These are phyloP conservation scores for Atherinosoma microstoma DNA, from an alignment of 2,797 vertebrate genomes.

Conservation along the genomic window DNA sequence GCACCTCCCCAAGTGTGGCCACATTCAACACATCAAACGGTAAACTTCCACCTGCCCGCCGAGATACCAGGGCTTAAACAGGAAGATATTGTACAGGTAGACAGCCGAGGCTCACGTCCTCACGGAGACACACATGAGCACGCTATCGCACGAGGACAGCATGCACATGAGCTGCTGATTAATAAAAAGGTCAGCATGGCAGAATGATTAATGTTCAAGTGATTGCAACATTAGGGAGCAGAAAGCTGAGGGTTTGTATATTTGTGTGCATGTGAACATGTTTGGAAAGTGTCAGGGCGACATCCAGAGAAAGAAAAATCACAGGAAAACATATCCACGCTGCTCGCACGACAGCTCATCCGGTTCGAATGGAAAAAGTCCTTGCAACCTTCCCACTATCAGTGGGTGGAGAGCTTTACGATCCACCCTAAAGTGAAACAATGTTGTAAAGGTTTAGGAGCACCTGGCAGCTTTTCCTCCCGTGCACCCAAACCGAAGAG, in stretches of 20 bases:
- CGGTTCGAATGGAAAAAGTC: neutral
- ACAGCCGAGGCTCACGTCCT: slow-evolving; percentile 45
- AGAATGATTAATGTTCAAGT: slow-evolving; percentile 71
- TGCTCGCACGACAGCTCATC: neutral
- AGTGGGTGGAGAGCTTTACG: neutral
- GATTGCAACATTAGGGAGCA: slow-evolving; percentile 40
- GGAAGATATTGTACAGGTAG: slow-evolving; percentile 67
- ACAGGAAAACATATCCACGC: slow-evolving; percentile 6
- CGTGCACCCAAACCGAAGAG: neutral
- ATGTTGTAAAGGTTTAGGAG: neutral
- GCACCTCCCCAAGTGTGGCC: slow-evolving; percentile 48
- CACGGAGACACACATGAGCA: slow-evolving; percentile 25
- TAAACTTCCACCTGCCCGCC: slow-evolving; percentile 78
- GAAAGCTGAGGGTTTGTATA: slow-evolving; percentile 3
- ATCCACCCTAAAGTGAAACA: neutral
- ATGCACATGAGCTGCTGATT: slow-evolving; percentile 56
- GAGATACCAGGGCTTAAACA: slow-evolving; percentile 78
- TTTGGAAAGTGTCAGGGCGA: neutral
- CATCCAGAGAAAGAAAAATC: neutral
- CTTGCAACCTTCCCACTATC: neutral
- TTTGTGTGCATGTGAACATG: slow-evolving; percentile 2
- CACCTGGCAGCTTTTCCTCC: neutral
- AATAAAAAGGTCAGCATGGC: slow-evolving; percentile 74
- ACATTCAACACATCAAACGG: slow-evolving; percentile 65
- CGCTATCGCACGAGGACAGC: slow-evolving; percentile 66